Percentiles rank a stretch among this genome's conserved stretches.
phyloP scores from a whole-genome alignment of 2,113 vertebrate genomes.

The Rhegmatorhina hoffmannsi region DNA sequence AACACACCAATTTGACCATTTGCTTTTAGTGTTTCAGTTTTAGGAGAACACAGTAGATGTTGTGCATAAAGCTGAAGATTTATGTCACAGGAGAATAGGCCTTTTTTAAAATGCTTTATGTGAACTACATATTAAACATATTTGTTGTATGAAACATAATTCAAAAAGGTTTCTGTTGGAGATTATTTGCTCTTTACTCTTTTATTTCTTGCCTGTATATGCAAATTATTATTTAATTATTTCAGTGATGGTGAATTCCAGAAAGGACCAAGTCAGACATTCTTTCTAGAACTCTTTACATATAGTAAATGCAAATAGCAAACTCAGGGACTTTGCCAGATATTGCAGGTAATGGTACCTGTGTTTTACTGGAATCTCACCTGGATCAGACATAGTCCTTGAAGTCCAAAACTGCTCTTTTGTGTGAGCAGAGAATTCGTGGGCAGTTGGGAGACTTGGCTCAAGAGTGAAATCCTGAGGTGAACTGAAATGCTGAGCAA shows the following conservation, averaged over 20 bases:
- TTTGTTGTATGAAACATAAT: neutral
- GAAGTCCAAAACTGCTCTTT: neutral
- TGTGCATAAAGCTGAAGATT: neutral
- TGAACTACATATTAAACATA: neutral
- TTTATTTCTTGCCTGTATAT: neutral
- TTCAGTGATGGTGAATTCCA: neutral
- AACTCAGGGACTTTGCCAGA: neutral
- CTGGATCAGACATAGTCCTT: neutral
- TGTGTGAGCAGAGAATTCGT: neutral
- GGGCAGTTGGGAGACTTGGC: neutral
- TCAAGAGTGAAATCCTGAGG: neutral
- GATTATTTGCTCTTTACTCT: neutral
- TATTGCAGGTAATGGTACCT: neutral
- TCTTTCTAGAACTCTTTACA: neutral
- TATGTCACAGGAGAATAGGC: neutral
- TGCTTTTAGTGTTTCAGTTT: neutral
- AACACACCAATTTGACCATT: neutral
- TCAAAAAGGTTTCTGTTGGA: neutral
- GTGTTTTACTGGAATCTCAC: neutral
- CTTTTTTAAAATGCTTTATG: neutral
- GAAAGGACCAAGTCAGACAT: neutral
- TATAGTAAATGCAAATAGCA: neutral
- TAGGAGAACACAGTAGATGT: neutral
- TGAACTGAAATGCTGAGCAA: neutral
- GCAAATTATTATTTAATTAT: neutral